Conservation (phyloP, 2,113 vertebrate genomes). For the Lethenteron reissneri region DNA sequence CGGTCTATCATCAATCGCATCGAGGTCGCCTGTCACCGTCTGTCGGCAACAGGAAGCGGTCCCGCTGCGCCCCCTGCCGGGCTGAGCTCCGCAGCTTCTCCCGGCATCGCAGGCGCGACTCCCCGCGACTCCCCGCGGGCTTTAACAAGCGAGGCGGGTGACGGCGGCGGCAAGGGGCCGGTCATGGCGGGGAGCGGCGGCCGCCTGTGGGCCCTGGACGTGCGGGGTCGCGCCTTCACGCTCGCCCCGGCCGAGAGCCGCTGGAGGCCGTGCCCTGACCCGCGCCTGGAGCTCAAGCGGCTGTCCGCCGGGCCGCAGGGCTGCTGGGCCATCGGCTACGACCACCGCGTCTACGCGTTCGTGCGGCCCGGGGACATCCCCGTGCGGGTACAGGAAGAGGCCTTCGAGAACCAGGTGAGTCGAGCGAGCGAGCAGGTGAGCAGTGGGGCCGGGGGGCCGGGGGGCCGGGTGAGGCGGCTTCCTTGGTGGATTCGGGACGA, state of each 20-base stretch:
- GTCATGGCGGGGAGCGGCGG: too few relatives aligned
- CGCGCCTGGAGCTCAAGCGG: constrained; percentile 63
- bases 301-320: constrained; percentile 45
- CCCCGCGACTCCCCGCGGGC: too few relatives aligned
- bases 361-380: constrained; percentile 55
- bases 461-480: neutral
- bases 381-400: constrained; percentile 61
- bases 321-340: constrained; percentile 82
- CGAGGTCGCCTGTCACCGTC: too few relatives aligned
- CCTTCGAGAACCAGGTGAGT: constrained; percentile 77
- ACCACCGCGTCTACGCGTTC: constrained; percentile 60
- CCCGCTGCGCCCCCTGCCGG: too few relatives aligned
- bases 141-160: too few relatives aligned
- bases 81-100: too few relatives aligned
- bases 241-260: constrained; percentile 57
- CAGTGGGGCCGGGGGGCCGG: neutral
- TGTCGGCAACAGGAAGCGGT: too few relatives aligned
- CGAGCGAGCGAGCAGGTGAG: neutral
- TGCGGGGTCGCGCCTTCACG: constrained; percentile 61
- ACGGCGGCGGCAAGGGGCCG: too few relatives aligned
- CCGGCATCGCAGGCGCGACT: too few relatives aligned
- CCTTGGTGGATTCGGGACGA: neutral
- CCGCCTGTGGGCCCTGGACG: constrained; percentile 66
- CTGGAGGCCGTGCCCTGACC: constrained; percentile 60
- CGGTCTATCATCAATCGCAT: too few relatives aligned